Evolutionary conservation across 1,140 invertebrate species (phyloP).

Genomic region (Steinernema khuongi): DNA sequence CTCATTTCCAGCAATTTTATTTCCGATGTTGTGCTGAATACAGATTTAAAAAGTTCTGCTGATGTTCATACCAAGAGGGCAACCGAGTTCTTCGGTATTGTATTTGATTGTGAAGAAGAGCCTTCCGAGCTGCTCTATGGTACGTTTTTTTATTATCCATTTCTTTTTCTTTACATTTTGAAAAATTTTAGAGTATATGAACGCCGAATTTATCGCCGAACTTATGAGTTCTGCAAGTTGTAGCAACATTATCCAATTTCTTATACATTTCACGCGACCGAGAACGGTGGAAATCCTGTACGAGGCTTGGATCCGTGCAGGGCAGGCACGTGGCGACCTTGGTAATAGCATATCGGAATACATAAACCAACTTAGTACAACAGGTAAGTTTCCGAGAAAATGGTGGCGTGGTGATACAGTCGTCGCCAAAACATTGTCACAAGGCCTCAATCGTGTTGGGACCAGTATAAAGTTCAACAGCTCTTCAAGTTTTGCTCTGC

Average conservation of each 20-base stretch:
- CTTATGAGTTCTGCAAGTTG: neutral
- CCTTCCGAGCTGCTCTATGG: neutral
- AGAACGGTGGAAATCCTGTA: neutral
- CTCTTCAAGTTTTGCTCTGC: no score
- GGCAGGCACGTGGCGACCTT: neutral
- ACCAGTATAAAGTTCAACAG: no score
- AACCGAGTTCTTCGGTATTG: neutral
- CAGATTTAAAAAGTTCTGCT: neutral
- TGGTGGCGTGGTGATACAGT: neutral
- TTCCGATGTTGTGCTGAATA: neutral
- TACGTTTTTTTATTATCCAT: neutral
- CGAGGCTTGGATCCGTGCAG: neutral
- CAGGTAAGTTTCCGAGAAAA: no score
- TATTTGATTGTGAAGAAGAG: constrained; percentile 1
- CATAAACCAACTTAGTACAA: neutral
- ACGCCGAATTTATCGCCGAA: neutral
- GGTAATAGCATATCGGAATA: neutral
- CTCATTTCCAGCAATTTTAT: neutral
- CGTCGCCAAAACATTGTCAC: no score
- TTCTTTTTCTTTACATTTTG: neutral
- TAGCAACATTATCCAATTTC: neutral
- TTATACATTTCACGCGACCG: neutral
- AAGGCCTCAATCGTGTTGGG: no score
- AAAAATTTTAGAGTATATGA: neutral
- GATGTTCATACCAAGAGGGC: neutral